Evolutionary conservation across 2,797 vertebrate species (phyloP).

Genomic region (Lagorchestes hirsutus): DNA sequence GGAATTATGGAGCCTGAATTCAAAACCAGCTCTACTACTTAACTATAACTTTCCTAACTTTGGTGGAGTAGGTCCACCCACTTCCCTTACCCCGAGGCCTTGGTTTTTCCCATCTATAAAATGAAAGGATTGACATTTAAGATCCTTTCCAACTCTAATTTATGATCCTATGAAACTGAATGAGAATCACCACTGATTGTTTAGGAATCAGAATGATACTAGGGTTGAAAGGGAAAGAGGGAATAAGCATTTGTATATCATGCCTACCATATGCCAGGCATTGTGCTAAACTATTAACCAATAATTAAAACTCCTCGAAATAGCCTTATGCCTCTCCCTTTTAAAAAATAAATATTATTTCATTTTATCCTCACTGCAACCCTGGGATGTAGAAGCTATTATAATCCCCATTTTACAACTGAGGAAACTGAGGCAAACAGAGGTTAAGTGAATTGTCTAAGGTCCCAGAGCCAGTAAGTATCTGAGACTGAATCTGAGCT

Average conservation of each 20-base stretch:
- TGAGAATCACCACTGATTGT: neutral
- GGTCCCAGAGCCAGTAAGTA: neutral
- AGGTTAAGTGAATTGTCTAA: neutral
- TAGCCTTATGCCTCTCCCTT: neutral
- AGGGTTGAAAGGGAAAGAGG: neutral
- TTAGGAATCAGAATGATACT: neutral
- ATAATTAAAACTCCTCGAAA: neutral
- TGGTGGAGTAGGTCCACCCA: neutral
- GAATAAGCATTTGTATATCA: neutral
- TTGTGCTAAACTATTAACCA: neutral
- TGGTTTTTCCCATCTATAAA: neutral
- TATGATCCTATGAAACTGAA: neutral
- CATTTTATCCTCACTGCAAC: neutral
- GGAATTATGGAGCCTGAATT: neutral
- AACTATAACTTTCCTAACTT: neutral
- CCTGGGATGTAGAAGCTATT: neutral
- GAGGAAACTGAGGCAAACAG: neutral
- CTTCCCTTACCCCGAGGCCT: neutral
- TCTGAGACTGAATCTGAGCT: neutral
- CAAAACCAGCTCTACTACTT: neutral
- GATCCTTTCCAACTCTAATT: neutral
- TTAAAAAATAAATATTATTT: neutral
- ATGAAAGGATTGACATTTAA: neutral
- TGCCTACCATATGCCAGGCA: neutral
- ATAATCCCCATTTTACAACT: neutral